phyloP scores from a whole-genome alignment of 2,797 vertebrate species.

The Cheirogaleus major region DNA sequence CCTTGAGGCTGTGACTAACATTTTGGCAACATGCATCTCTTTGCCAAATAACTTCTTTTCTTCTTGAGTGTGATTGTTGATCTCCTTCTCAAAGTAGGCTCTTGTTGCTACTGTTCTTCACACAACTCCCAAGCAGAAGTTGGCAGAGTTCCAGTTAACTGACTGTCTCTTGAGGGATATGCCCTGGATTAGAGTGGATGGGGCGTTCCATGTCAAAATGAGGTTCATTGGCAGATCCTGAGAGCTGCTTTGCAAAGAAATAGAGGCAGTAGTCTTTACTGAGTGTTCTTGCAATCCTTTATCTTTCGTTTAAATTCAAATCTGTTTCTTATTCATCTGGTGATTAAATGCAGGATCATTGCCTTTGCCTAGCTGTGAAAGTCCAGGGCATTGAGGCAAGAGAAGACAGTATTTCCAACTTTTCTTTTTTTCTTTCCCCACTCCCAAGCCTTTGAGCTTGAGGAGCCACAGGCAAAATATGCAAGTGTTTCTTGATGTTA shows the following conservation, averaged over 20 bases:
- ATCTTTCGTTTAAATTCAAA: conserved; percentile 34
- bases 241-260: conserved; percentile 16
- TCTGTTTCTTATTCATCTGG: conserved; percentile 50
- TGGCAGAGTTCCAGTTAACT: conserved; percentile 47
- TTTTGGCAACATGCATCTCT: conserved; percentile 65
- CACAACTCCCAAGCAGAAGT: conserved; percentile 33
- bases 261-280: background rate
- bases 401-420: background rate
- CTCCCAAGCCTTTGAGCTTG: background rate
- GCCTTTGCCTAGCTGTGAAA: conserved; percentile 38
- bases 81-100: conserved; percentile 69
- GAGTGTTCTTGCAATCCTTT: conserved; percentile 1
- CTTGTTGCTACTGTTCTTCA: conserved; percentile 66
- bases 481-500: background rate
- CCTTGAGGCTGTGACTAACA: conserved; percentile 70
- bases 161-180: conserved; percentile 42
- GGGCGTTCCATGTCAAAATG: conserved; percentile 15
- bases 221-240: conserved; percentile 35
- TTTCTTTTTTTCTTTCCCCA: background rate
- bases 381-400: background rate
- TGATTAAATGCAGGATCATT: conserved; percentile 42
- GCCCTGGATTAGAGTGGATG: conserved; percentile 53
- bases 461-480: background rate
- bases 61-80: conserved; percentile 66
- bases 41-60: conserved; percentile 74